Percentiles rank a stretch among this genome's conserved stretches.
Conservation (phyloP, 2,797 vertebrate genomes). For the Cirrhinus molitorella region DNA sequence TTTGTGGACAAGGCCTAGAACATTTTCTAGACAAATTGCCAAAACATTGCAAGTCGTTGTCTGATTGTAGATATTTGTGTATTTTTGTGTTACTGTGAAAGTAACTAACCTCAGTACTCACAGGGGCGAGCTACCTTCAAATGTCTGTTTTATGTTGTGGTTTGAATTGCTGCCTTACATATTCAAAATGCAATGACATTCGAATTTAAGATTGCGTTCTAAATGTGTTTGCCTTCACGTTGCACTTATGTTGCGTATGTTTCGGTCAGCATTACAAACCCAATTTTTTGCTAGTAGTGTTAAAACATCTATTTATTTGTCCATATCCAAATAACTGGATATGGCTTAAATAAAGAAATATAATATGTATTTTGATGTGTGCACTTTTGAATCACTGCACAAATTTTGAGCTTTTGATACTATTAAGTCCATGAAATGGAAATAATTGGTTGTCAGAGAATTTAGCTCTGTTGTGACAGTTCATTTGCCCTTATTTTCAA, state of each 20-base stretch:
- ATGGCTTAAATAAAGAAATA: background rate
- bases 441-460: background rate
- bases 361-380: background rate
- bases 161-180: background rate
- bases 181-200: background rate
- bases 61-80: background rate
- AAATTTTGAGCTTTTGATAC: background rate
- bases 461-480: background rate
- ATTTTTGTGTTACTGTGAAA: background rate
- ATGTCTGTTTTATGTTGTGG: background rate
- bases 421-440: background rate
- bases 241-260: background rate
- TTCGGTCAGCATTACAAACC: background rate
- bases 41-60: background rate
- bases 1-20: background rate
- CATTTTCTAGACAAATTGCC: background rate
- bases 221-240: background rate
- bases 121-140: background rate
- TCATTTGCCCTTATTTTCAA: conserved; percentile 14
- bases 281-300: background rate
- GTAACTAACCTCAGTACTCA: background rate
- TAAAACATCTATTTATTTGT: background rate
- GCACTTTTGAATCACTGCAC: background rate
- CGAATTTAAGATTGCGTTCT: background rate
- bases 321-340: background rate